phyloP scores from a whole-genome alignment of 2,797 vertebrate species.

The Tolypeutes matacus region DNA sequence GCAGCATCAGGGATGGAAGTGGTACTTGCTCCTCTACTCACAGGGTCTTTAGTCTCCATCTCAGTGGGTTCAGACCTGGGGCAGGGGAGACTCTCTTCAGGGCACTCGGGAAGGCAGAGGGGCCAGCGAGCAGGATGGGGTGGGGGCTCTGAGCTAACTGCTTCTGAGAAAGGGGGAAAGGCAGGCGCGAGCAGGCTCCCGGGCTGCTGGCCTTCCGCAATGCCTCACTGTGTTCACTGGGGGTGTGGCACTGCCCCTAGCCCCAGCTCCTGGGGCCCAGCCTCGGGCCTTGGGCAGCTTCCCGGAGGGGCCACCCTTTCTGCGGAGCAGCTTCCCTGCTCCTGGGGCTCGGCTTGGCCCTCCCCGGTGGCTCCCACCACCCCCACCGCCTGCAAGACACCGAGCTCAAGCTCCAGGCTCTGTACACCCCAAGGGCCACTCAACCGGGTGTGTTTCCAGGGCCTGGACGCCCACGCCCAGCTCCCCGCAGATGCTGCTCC shows the following conservation, averaged over 20 bases:
- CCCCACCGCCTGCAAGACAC: fast-evolving
- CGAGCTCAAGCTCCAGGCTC: background rate
- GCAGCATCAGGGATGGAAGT: fast-evolving
- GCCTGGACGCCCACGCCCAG: background rate
- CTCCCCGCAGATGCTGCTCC: background rate
- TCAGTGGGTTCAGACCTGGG: background rate
- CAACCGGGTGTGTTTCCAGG: background rate
- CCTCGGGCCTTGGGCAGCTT: background rate
- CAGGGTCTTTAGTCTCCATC: fast-evolving
- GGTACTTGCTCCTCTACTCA: fast-evolving
- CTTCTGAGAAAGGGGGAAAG: no score
- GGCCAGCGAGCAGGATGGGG: no score
- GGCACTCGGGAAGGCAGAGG: no score
- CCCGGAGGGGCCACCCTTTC: background rate
- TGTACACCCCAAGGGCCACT: background rate
- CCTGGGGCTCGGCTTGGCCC: background rate
- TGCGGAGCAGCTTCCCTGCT: no score
- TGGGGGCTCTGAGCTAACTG: background rate
- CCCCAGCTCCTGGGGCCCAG: fast-evolving
- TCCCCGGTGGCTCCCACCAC: no score
- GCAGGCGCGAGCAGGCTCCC: no score
- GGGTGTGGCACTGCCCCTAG: fast-evolving
- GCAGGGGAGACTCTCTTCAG: no score
- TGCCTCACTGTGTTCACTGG: fast-evolving
- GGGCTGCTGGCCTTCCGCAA: background rate